Percentiles rank a stretch among this genome's conserved stretches.
Evolutionary conservation across 2,113 vertebrate species (phyloP).

Genomic region (Morone chrysops): DNA sequence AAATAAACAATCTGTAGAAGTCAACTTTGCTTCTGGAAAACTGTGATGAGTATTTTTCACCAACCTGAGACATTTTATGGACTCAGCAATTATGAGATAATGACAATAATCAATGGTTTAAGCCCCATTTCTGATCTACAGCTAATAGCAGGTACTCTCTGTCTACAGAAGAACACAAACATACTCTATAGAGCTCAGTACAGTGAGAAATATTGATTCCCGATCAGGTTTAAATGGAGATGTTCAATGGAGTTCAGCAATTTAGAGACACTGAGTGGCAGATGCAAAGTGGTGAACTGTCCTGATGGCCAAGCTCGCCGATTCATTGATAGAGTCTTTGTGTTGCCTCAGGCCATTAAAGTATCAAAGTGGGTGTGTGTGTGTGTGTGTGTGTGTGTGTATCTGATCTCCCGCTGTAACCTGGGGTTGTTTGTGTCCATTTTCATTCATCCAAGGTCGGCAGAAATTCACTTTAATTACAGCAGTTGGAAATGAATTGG

Average conservation of each 20-base stretch:
- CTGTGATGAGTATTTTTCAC: neutral
- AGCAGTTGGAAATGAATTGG: neutral
- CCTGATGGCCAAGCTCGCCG: neutral
- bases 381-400: neutral
- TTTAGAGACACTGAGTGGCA: neutral
- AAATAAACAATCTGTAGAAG: neutral
- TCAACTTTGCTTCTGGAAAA: neutral
- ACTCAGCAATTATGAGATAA: no score
- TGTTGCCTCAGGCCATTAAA: neutral
- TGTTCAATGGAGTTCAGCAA: neutral
- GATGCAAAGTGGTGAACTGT: neutral
- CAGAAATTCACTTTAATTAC: conserved; percentile 8
- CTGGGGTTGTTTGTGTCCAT: neutral
- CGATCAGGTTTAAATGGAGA: neutral
- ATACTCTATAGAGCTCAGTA: neutral
- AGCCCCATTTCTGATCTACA: neutral
- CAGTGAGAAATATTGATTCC: neutral
- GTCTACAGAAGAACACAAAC: neutral
- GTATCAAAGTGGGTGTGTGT: neutral
- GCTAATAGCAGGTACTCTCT: neutral
- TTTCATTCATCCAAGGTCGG: neutral
- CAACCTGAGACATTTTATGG: no score
- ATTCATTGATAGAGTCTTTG: neutral
- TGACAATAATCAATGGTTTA: no score
- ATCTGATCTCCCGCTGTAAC: neutral